Base-by-base conservation (phyloP, 1,140 invertebrate genomes). In the Venustaconcha ellipsiformis region DNA sequence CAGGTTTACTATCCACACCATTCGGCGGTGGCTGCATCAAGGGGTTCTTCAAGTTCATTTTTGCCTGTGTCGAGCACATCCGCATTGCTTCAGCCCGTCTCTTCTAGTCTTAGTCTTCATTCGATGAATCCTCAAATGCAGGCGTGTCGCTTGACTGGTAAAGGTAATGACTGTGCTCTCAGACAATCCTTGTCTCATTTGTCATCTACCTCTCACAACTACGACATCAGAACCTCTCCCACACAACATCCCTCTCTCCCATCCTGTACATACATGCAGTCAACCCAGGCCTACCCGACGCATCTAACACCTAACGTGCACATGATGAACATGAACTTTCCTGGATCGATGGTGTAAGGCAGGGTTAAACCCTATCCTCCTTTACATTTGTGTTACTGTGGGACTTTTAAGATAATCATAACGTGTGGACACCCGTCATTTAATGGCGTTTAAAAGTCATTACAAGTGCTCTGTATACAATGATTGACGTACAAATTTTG, bases 311-410 rank as follows among this genome's bases (percentile, higher is more conserved):
- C 86, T 62, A 86, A 84, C 77, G 80, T 87, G 72, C 84, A 85
- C 72, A 87, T 87, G 86, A 87, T 87, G 86, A 87, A 87, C 70
- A 85, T 86, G 83, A 86, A 84, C 74, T 87, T 87, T 80, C 72
- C 84, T 23, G 83, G 84, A 30, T 83, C 83, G 20, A 87, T 87
- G 86, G 82, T 82, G 18, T 87, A 82, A 87, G 68, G 58, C 64
- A 67, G 66, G 72, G 64, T 65, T n/a, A 15, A 48, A 48, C 37
- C 37, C 37, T 48, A 48, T 48, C 37, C 37, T 48, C 6, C 37
- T 48, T 48, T 48, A 48, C 37, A 48, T 48, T 48, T 48, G 37
- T 48, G 37, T 48, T 48, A 48, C 37, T 11, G 11, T 48, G 37
- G 37, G 37, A 48, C 37, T 48, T 48, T 48, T 48, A 48, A 48